Conservation (phyloP, 2,888 invertebrate species). For the Heliconius charithonia region DNA sequence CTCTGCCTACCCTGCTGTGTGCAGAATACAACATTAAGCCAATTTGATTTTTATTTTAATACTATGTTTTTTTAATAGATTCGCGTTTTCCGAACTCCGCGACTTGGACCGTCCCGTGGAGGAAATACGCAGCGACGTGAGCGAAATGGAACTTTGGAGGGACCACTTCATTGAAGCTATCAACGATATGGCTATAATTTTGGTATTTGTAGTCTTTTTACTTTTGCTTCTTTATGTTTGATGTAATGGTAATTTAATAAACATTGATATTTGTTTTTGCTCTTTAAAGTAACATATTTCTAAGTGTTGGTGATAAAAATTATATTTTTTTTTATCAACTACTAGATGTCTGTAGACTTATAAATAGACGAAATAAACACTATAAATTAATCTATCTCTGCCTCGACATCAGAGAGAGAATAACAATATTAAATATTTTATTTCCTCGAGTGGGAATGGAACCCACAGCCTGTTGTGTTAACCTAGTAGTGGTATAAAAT, state of each 20-base stretch:
- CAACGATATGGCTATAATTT: constrained; percentile 60
- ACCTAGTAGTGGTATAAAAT: too few species aligned
- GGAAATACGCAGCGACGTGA: constrained; percentile 84
- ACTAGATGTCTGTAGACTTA: too few species aligned
- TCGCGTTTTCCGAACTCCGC: constrained; percentile 75
- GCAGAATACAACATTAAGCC: too few species aligned
- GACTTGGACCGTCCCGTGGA: constrained; percentile 86
- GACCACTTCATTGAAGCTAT: constrained; percentile 88
- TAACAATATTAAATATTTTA: not conserved
- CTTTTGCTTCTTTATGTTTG: too few species aligned
- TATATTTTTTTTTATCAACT: too few species aligned
- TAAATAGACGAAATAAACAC: too few species aligned
- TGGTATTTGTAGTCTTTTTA: constrained; percentile 39
- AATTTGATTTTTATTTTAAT: too few species aligned
- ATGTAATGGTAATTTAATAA: too few species aligned
- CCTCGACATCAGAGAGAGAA: not conserved
- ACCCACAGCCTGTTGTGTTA: not conserved
- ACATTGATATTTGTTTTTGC: too few species aligned
- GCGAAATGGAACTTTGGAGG: constrained; percentile 87
- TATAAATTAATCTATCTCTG: not conserved
- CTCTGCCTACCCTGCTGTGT: too few species aligned
- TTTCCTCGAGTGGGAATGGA: not conserved
- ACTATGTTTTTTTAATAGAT: constrained; percentile 50
- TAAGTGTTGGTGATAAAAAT: too few species aligned
- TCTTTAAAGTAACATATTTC: too few species aligned